Percentiles rank a stretch among this genome's conserved stretches.
These are phyloP conservation scores for Trematocara zebra DNA, from an alignment of 2,113 vertebrate species.

Conservation along the genomic window DNA sequence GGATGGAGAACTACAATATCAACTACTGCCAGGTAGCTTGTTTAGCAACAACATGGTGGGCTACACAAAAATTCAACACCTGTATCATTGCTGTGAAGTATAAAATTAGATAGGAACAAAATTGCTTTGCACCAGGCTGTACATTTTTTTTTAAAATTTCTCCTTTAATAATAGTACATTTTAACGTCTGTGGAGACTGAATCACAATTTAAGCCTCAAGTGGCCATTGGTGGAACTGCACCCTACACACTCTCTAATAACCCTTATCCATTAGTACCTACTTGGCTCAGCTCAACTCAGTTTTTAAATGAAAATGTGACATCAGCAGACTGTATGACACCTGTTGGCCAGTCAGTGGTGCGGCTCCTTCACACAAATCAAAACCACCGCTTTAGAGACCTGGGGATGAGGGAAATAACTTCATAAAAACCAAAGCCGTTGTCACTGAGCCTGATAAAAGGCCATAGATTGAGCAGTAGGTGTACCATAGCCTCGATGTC, in stretches of 20 bases:
- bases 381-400: accelerated
- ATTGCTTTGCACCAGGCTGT: background rate
- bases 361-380: background rate
- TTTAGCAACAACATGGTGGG: background rate
- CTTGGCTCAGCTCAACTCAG: background rate
- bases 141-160: accelerated
- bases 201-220: background rate
- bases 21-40: background rate
- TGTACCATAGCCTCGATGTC: accelerated
- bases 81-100: background rate
- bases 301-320: background rate
- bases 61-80: background rate
- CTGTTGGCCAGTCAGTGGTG: background rate
- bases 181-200: background rate
- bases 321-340: background rate
- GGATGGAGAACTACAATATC: background rate
- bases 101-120: background rate
- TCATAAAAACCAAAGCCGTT: background rate
- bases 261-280: background rate
- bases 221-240: background rate
- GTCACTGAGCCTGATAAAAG: background rate
- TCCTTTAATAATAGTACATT: background rate
- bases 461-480: background rate
- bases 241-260: background rate
- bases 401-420: background rate